These are phyloP conservation scores for Ethmia dodecea DNA, from an alignment of 2,888 invertebrate genomes.

Conservation along the genomic window DNA sequence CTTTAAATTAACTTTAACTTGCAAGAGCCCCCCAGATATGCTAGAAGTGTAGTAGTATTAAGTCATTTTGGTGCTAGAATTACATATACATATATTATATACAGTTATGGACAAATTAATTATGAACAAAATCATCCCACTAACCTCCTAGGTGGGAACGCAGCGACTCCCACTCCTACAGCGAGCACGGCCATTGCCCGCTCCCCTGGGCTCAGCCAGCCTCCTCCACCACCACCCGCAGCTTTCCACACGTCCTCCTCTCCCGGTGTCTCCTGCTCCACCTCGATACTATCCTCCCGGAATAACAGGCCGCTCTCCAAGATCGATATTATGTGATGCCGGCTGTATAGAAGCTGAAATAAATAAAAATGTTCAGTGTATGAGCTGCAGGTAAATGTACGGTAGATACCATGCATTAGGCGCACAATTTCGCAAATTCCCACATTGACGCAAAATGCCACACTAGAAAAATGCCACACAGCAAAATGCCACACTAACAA, in stretches of 20 bases:
- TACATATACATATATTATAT: too few relatives aligned
- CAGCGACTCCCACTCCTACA: slow-evolving; percentile 25
- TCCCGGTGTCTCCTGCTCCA: slow-evolving; percentile 54
- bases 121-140: too few relatives aligned
- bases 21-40: too few relatives aligned
- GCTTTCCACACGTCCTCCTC: slow-evolving; percentile 37
- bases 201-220: slow-evolving; percentile 58
- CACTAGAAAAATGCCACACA: too few relatives aligned
- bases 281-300: slow-evolving; percentile 57
- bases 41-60: not conserved
- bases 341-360: slow-evolving; percentile 50
- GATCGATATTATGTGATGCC: slow-evolving; percentile 48
- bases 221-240: slow-evolving; percentile 36
- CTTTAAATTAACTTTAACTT: too few relatives aligned
- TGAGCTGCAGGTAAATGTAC: too few relatives aligned
- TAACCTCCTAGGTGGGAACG: slow-evolving; percentile 47
- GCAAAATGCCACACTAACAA: too few relatives aligned
- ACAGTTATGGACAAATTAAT: too few relatives aligned
- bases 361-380: too few relatives aligned
- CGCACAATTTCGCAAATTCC: too few relatives aligned
- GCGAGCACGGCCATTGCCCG: slow-evolving; percentile 21
- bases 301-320: slow-evolving; percentile 64
- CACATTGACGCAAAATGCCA: too few relatives aligned
- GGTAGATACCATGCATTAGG: too few relatives aligned
- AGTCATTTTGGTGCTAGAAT: not conserved